These are phyloP conservation scores for Eristalinus sepulchralis DNA, from an alignment of 2,888 invertebrate genomes.

Conservation along the genomic window DNA sequence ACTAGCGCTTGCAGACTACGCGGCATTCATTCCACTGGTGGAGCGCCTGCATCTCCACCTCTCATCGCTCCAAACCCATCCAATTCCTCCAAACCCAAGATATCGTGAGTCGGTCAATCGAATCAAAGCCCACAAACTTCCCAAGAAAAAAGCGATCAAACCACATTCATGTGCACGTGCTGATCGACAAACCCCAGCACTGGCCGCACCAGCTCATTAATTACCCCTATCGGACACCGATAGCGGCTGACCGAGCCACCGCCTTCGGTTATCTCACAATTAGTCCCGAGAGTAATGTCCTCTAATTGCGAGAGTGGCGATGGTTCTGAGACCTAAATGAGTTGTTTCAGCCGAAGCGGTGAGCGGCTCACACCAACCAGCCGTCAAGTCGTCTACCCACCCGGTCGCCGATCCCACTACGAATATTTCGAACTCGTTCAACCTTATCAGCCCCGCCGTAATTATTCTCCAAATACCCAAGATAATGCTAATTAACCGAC, in stretches of 20 bases:
- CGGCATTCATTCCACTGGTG: too few species aligned
- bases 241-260: background rate
- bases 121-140: background rate
- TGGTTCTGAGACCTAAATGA: background rate
- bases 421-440: slow-evolving; percentile 42
- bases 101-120: background rate
- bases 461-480: slow-evolving; percentile 51
- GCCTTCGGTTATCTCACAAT: background rate
- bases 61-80: background rate
- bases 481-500: slow-evolving; percentile 65
- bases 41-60: too few species aligned
- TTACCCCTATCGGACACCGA: background rate
- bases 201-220: background rate
- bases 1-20: too few species aligned
- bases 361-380: background rate
- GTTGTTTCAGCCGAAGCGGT: background rate
- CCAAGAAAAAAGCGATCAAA: background rate
- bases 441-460: slow-evolving; percentile 48
- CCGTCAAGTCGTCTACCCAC: too few species aligned
- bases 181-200: background rate
- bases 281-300: background rate
- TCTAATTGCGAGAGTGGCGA: background rate
- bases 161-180: background rate
- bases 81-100: background rate
- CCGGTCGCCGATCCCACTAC: background rate